Conservation (phyloP, 2,113 vertebrate species). For the Saimiri boliviensis region DNA sequence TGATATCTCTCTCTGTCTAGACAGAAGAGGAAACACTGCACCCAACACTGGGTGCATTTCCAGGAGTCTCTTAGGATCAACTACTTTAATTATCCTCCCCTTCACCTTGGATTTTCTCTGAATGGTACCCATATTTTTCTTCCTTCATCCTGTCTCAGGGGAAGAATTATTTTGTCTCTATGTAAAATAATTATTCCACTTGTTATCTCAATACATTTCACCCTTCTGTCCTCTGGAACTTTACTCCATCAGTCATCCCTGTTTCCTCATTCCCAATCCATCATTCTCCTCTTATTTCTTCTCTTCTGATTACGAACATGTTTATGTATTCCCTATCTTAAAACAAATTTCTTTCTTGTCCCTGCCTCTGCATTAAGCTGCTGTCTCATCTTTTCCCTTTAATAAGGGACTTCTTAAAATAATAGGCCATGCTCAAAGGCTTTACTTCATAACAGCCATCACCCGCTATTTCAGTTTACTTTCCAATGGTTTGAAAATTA, state of each 20-base stretch:
- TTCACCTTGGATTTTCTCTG: slow-evolving; percentile 9
- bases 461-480: not conserved
- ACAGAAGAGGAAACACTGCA: not conserved
- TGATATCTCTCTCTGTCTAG: not conserved
- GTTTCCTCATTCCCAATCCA: not conserved
- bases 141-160: slow-evolving; percentile 1
- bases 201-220: slow-evolving; percentile 41
- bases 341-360: slow-evolving; percentile 56
- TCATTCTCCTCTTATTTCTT: not conserved
- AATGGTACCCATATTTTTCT: not conserved
- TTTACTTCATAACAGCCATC: not conserved
- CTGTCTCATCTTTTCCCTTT: slow-evolving; percentile 32
- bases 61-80: not conserved
- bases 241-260: not conserved
- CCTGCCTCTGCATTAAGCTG: slow-evolving; percentile 7
- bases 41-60: not conserved
- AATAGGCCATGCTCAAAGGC: not conserved
- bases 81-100: not conserved
- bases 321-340: not conserved
- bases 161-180: slow-evolving; percentile 46
- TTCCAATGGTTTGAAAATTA: slow-evolving; percentile 33
- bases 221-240: slow-evolving; percentile 1
- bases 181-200: slow-evolving; percentile 48
- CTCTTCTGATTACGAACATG: slow-evolving; percentile 21
- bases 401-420: slow-evolving; percentile 42